A percentile compares a stretch with the other conserved stretches of the same genome.
Evolutionary conservation across 2,888 invertebrate genomes (phyloP).

Genomic region (Spodoptera littoralis): DNA sequence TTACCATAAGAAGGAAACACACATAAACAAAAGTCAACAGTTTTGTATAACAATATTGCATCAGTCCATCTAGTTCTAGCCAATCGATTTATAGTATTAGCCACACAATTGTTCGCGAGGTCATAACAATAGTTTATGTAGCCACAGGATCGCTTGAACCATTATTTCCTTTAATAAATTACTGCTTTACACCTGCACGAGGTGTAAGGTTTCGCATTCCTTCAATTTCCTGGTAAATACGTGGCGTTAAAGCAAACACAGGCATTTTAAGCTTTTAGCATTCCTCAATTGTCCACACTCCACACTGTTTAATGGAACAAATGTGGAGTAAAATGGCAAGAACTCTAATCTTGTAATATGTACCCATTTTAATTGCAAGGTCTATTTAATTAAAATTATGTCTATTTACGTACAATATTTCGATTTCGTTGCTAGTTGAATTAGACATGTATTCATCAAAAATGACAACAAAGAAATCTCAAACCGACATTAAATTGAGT

Average conservation of each 20-base stretch:
- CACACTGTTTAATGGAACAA: constrained; percentile 7
- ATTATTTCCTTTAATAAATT: constrained; percentile 55
- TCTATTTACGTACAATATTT: no score
- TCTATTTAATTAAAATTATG: no score
- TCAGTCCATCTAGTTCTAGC: constrained; percentile 1
- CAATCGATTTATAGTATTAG: constrained; percentile 13
- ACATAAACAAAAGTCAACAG: neutral
- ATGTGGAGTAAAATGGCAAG: constrained; percentile 1
- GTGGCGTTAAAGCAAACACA: constrained; percentile 59
- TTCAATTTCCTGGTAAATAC: constrained; percentile 60
- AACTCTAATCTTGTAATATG: constrained; percentile 17
- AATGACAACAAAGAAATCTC: no score
- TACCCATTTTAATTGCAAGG: no score
- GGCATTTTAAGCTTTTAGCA: constrained; percentile 31
- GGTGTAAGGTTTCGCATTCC: constrained; percentile 60
- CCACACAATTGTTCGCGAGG: constrained; percentile 23
- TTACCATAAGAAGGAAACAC: neutral
- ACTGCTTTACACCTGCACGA: constrained; percentile 42
- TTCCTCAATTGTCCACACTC: neutral
- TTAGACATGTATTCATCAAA: no score
- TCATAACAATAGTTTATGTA: constrained; percentile 44
- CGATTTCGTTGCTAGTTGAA: no score
- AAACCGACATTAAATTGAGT: no score
- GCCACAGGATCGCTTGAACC: constrained; percentile 30
- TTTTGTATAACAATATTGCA: constrained; percentile 14